phyloP scores from a whole-genome alignment of 2,113 vertebrate genomes.

The Alaudala cheleensis region DNA sequence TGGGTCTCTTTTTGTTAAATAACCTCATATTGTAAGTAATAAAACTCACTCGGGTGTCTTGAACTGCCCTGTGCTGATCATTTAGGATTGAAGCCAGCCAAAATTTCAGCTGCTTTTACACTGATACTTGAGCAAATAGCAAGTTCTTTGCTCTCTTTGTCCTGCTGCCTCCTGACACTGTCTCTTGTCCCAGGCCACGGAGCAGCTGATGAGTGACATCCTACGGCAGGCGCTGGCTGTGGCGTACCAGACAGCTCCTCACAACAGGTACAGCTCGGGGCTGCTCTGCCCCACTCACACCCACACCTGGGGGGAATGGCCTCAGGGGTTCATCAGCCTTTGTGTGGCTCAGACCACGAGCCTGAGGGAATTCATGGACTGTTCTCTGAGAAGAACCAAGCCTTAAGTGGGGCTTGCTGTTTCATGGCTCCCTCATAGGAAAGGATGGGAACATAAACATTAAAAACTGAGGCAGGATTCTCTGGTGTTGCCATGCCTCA shows the following conservation, averaged over 20 bases:
- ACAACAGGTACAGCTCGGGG: slow-evolving; percentile 84
- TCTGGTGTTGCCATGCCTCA: neutral
- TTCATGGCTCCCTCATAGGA: neutral
- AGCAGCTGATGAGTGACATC: slow-evolving; percentile 92
- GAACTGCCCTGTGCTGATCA: neutral
- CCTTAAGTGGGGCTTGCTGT: neutral
- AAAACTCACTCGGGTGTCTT: neutral
- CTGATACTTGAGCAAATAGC: neutral
- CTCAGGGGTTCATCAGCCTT: neutral
- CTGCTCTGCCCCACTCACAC: neutral
- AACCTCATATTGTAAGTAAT: neutral
- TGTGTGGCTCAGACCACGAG: neutral
- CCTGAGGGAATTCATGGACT: neutral
- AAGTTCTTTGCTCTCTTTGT: neutral
- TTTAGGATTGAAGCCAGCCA: neutral
- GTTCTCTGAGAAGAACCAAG: neutral
- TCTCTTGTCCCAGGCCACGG: slow-evolving; percentile 81
- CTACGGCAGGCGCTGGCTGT: slow-evolving; percentile 89
- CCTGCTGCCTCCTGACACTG: neutral
- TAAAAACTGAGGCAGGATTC: neutral
- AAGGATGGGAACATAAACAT: neutral
- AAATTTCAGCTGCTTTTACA: neutral
- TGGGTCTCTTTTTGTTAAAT: neutral
- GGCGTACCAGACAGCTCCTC: slow-evolving; percentile 85
- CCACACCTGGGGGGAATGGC: neutral